Evolutionary conservation across 30 jellyfish, hydroid and myxozoan genomes (phyloP).

Genomic region (Aurelia aurita): DNA sequence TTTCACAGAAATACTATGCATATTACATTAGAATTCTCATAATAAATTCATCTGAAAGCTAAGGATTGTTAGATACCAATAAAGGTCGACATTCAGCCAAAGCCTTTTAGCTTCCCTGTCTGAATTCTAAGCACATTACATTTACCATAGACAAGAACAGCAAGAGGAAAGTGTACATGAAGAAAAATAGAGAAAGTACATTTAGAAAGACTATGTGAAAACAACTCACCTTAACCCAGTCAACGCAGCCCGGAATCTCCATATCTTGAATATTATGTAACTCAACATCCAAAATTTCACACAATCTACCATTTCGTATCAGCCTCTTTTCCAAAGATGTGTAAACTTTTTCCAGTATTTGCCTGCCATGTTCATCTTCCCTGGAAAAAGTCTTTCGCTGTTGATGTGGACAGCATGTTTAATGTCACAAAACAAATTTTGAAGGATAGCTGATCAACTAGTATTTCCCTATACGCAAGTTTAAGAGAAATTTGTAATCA

Average conservation of each 20-base stretch:
- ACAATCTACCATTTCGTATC: constrained; percentile 76
- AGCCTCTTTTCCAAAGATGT: constrained; percentile 77
- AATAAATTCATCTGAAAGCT: no score
- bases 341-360: constrained; percentile 30
- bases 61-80: no score
- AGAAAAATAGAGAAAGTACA: not conserved
- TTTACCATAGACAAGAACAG: no score
- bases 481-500: no score
- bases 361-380: constrained; percentile 58
- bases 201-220: not conserved
- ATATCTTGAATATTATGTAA: constrained; percentile 35
- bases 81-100: not conserved
- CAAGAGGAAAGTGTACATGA: not conserved
- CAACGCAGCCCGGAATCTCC: constrained; percentile 55
- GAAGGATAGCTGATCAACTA: no score
- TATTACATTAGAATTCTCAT: no score
- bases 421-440: no score
- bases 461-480: no score
- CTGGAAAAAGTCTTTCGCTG: constrained; percentile 32
- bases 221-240: constrained; percentile 82
- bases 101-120: not conserved
- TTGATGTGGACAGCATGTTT: no score
- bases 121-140: no score
- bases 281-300: constrained; percentile 71
- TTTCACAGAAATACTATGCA: no score